phyloP scores from a whole-genome alignment of 1,140 invertebrate genomes.

The Orchesella cincta region DNA sequence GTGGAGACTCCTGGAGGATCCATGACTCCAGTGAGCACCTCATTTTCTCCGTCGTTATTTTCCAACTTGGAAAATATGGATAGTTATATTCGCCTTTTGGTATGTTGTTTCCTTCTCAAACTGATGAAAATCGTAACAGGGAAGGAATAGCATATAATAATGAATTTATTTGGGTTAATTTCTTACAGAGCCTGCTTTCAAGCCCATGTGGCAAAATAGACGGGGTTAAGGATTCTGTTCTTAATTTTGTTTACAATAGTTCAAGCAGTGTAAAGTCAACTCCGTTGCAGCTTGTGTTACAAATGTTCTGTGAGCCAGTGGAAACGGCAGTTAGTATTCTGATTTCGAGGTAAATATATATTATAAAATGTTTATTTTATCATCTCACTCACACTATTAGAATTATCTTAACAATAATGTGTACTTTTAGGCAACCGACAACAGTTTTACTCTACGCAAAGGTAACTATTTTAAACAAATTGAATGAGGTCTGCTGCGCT shows the following conservation, averaged over 20 bases:
- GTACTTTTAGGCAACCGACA: conserved; percentile 40
- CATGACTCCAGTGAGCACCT: neutral
- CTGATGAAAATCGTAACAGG: neutral
- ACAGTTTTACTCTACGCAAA: conserved; percentile 45
- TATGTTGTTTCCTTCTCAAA: too few species aligned
- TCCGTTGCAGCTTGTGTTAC: conserved; percentile 28
- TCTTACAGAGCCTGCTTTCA: conserved; percentile 43
- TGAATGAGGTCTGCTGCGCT: too few species aligned
- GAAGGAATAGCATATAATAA: neutral
- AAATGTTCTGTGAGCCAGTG: conserved; percentile 36
- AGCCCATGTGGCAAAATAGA: conserved; percentile 34
- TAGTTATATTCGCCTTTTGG: conserved; percentile 19
- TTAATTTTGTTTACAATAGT: conserved; percentile 25
- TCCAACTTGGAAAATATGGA: conserved; percentile 7
- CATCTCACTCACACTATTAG: too few species aligned
- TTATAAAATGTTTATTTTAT: too few species aligned
- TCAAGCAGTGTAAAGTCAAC: conserved; percentile 26
- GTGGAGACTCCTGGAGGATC: conserved; percentile 2
- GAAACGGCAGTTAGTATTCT: conserved; percentile 39
- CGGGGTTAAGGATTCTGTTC: conserved; percentile 39
- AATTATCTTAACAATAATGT: too few species aligned
- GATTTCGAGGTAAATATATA: too few species aligned
- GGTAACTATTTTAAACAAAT: too few species aligned
- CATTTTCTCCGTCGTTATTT: neutral
- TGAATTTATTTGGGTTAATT: neutral